Evolutionary conservation across 1,140 invertebrate species (phyloP), one percentile per base, ranked within the genome.

Genomic region (Laodelphax striatellus): DNA sequence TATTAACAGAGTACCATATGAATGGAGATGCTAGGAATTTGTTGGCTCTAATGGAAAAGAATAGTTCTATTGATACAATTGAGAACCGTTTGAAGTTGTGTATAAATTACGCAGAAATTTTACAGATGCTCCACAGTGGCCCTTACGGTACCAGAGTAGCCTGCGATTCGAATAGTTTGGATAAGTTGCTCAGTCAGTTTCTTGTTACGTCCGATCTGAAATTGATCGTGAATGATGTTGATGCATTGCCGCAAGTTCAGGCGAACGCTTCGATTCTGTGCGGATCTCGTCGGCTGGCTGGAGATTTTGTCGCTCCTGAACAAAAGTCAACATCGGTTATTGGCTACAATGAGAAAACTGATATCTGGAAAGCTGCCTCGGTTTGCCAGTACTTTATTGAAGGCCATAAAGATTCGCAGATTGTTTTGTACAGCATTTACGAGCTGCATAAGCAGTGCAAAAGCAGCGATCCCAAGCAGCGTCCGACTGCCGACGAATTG

Each of bases 311-410:
- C 9, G 78, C 78, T 52, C 79, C 78, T n/a, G 79, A 79, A 67
- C 79, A 80, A 63, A 52, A 66, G 16, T 79, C 75, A 76, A 71
- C 70, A 0, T 19, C 16, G 3, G 46, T 17, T 2, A 50, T 19
- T 19, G 60, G 58, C 10, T 80, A 80, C 68, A 69, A 77, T 72
- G 77, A 80, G 61, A 79, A 78, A 67, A 72, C 72, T 17, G 79
- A 81, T 65, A 74, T 81, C 24, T 81, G 75, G 75, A 80, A 80
- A 71, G 70, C 76, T 42, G 73, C 78, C 5, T 66, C 73, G 62
- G 71, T 81, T 11, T 81, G 78, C 67, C 65, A 71, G 58, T 71
- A 70, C 61, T 73, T 80, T 61, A 59, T 80, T 21, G 46, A 44
- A 31, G 19, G 38, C 14, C 66, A 66, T 13, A 58, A 65, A 34